phyloP scores from a whole-genome alignment of 1,140 invertebrate species.

The Zaprionus nigranus region DNA sequence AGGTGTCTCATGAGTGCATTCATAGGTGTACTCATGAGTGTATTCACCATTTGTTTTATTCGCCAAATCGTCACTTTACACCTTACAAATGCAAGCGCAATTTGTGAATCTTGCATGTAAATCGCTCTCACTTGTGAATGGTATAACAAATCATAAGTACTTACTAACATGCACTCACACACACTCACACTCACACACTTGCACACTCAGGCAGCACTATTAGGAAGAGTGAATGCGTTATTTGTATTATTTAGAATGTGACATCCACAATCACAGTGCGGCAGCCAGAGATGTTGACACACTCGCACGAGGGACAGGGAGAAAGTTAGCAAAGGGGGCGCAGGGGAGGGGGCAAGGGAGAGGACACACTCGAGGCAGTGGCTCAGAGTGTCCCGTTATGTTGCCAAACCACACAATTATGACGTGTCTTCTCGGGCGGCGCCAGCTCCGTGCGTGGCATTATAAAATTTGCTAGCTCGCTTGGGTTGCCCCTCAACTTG shows the following conservation, averaged over 20 bases:
- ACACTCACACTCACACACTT: constrained; percentile 7
- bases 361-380: constrained; percentile 12
- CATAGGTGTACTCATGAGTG: constrained; percentile 3
- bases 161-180: constrained; percentile 22
- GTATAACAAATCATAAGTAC: constrained; percentile 14
- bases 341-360: background rate
- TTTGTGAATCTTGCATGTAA: constrained; percentile 7
- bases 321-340: background rate
- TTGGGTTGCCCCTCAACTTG: constrained; percentile 6
- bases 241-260: constrained; percentile 13
- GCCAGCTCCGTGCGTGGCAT: constrained; percentile 29
- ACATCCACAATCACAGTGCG: constrained; percentile 26
- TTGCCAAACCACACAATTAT: constrained; percentile 67
- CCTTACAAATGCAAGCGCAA: background rate
- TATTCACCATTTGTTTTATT: background rate
- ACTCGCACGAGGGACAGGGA: background rate
- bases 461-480: constrained; percentile 26
- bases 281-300: constrained; percentile 6
- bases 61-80: background rate
- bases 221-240: constrained; percentile 18
- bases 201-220: constrained; percentile 11
- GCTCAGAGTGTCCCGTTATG: constrained; percentile 11
- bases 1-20: background rate
- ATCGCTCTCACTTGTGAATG: constrained; percentile 16
- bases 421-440: constrained; percentile 50